Conservation (phyloP, 2,113 vertebrate genomes). For the Meriones unguiculatus region DNA sequence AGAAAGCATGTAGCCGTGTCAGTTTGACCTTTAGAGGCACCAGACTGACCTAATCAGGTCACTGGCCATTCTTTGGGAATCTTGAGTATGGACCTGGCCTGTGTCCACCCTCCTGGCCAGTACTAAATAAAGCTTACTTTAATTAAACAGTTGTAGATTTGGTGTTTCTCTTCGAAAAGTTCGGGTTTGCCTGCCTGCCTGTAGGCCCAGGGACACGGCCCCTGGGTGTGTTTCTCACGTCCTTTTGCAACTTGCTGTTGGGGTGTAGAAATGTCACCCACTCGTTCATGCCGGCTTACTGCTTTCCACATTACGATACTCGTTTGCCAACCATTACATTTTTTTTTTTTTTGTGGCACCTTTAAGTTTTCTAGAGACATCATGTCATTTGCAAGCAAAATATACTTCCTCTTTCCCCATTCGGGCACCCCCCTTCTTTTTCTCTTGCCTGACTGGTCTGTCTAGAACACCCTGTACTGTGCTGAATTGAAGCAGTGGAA, state of each 20-base stretch:
- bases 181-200: background rate
- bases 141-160: background rate
- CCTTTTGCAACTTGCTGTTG: background rate
- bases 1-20: background rate
- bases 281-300: background rate
- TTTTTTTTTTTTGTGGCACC: background rate
- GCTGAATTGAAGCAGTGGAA: background rate
- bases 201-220: background rate
- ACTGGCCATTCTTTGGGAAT: background rate
- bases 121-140: background rate
- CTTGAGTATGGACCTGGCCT: background rate
- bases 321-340: background rate
- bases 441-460: background rate
- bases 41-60: background rate
- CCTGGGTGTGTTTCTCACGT: background rate
- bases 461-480: background rate
- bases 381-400: background rate
- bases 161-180: background rate
- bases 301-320: background rate
- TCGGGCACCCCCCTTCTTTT: background rate
- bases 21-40: background rate
- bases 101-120: background rate
- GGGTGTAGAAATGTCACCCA: background rate
- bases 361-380: background rate
- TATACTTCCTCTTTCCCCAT: background rate